Base-by-base conservation (phyloP, 2,888 invertebrate species). In the Pterobdella sp. region DNA sequence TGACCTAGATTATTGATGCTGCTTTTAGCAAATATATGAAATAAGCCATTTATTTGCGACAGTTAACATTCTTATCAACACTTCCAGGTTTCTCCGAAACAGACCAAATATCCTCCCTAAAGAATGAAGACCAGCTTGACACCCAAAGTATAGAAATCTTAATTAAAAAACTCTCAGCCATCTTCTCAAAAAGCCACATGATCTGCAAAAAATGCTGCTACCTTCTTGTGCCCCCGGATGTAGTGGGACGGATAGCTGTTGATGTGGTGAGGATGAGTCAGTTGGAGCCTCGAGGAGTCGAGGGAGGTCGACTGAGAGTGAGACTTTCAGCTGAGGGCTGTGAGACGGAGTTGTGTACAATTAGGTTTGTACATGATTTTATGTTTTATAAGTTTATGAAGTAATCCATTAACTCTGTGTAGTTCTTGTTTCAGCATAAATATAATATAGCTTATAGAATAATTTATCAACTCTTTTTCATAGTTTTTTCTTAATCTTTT, bases 261-360 rank as follows among this genome's bases (percentile, higher is more conserved):
- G 74, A 74, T 42, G 68, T 74, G 4, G 72, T 74, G 37, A 49
- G 74, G 31, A 74, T 74, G 74, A 73, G 72, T 32, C 74, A 74
- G 31, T 34, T 60, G 4, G 74, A 74, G 42, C 74, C 74, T 1
- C 42, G 49, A 4, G 74, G 74, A 34, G 72, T 72, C 4, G 65
- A 73, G 1, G 74, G 74, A 42, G 74, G 74, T 31, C 31, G 31
- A 22, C 42, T 74, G 29, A 52, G 60, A 1, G 69, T 74, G 10
- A 35, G 63, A 10, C 65, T 74, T 7, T 64, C 66, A 18, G 34
- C n/a, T 29, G 68, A 66, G n/a, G 68, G 73, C 1, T 71, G 68
- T 42, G 68, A 35, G 1, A 37, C 60, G 1, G 60, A 67, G n/a
- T 56, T 68, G 1, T 35, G 60, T 18, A 67, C 34, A 34, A 14